A percentile compares a stretch with the other conserved stretches of the same genome.
Conservation (phyloP, 1,140 invertebrate genomes). For the Drosophila insularis region DNA sequence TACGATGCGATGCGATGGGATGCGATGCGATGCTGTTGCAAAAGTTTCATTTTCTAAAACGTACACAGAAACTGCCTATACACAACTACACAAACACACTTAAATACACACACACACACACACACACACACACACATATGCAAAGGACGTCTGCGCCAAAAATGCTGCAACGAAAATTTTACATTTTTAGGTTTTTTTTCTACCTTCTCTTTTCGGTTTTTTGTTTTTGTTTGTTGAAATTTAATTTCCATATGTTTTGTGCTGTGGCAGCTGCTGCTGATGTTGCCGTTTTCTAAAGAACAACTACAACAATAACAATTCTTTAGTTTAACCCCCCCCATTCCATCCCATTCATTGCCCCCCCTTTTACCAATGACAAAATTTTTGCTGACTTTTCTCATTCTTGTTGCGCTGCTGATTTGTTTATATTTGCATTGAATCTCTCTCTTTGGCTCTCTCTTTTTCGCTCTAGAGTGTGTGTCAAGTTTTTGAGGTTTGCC, state of each 20-base stretch:
- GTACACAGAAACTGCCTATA: slow-evolving; percentile 50
- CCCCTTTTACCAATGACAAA: slow-evolving; percentile 1
- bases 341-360: slow-evolving; percentile 11
- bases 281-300: slow-evolving; percentile 63
- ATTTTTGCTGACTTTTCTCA: slow-evolving; percentile 50
- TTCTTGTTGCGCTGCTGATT: slow-evolving; percentile 61
- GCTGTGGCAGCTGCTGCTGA: slow-evolving; percentile 30
- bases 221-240: slow-evolving; percentile 49
- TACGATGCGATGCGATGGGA: slow-evolving; percentile 18
- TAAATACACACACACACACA: slow-evolving; percentile 2
- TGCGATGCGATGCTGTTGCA: slow-evolving; percentile 39
- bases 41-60: slow-evolving; percentile 77
- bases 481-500: slow-evolving; percentile 63
- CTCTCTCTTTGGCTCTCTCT: slow-evolving; percentile 32
- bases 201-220: slow-evolving; percentile 25
- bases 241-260: slow-evolving; percentile 68
- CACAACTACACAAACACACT: background rate
- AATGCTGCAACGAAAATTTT: slow-evolving; percentile 62
- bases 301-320: slow-evolving; percentile 30
- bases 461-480: slow-evolving; percentile 56
- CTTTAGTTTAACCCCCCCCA: slow-evolving; percentile 41
- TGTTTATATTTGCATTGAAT: slow-evolving; percentile 81
- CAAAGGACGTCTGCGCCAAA: slow-evolving; percentile 43
- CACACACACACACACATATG: background rate
- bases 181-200: slow-evolving; percentile 33